phyloP scores from a whole-genome alignment of 2,113 vertebrate genomes.

The Jaculus jaculus region DNA sequence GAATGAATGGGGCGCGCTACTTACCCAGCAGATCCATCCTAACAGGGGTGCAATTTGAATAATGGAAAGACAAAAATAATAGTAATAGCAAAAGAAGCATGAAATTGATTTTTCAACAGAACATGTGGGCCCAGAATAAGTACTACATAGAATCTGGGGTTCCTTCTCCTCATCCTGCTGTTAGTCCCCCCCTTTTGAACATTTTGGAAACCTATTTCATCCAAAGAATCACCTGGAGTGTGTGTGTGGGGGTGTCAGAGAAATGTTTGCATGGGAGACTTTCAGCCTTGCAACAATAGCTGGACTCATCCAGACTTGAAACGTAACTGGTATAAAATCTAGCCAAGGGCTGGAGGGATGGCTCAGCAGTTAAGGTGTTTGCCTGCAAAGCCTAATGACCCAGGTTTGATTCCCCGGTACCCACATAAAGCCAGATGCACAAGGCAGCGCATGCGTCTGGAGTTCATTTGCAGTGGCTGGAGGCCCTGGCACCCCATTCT shows the following conservation, averaged over 20 bases:
- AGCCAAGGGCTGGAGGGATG: background rate
- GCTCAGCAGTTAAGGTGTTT: too few relatives aligned
- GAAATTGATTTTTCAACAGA: background rate
- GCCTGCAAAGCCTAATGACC: too few relatives aligned
- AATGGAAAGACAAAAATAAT: slow-evolving; percentile 67
- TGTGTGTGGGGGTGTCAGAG: too few relatives aligned
- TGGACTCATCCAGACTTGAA: background rate
- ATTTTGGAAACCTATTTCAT: background rate
- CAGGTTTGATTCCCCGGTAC: too few relatives aligned
- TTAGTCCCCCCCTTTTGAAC: background rate
- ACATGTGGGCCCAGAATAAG: background rate
- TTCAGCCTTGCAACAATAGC: background rate
- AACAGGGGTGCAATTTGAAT: slow-evolving; percentile 81
- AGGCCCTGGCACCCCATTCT: too few relatives aligned
- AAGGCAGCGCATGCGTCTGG: too few relatives aligned
- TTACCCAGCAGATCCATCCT: slow-evolving; percentile 82
- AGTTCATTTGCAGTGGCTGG: too few relatives aligned
- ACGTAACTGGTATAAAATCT: background rate
- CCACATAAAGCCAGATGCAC: too few relatives aligned
- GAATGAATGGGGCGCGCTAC: slow-evolving; percentile 74
- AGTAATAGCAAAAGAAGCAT: slow-evolving; percentile 49
- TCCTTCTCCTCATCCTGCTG: background rate
- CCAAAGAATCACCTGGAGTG: background rate
- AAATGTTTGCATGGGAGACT: background rate
- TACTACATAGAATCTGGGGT: background rate